Conservation (phyloP, 2,797 vertebrate genomes). For the Amblyraja radiata region DNA sequence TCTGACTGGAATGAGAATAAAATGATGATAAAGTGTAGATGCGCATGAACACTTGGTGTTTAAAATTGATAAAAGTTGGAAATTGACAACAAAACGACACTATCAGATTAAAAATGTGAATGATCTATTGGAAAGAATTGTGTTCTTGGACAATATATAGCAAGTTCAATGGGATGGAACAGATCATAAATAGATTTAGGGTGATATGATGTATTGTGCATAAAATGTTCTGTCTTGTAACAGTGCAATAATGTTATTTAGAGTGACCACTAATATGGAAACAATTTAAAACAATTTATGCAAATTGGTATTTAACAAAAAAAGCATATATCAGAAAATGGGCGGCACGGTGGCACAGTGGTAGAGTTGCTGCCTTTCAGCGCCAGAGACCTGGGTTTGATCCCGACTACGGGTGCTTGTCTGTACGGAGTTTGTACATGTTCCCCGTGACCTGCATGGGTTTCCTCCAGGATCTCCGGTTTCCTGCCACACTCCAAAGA, state of each 20-base stretch:
- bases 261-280: neutral
- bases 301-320: neutral
- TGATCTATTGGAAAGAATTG: conserved; percentile 17
- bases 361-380: too few species aligned
- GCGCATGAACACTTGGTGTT: neutral
- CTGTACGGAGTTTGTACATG: too few species aligned
- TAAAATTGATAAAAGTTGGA: conserved; percentile 28
- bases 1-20: conserved; percentile 33
- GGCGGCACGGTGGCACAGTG: too few species aligned
- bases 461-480: too few species aligned
- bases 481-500: too few species aligned
- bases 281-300: neutral
- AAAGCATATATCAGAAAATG: neutral
- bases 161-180: neutral
- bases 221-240: neutral
- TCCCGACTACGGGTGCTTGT: too few species aligned
- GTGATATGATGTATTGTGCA: neutral
- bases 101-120: conserved; percentile 25
- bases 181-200: neutral
- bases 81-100: conserved; percentile 15
- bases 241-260: neutral
- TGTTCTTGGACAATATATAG: neutral
- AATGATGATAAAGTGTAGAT: conserved; percentile 28
- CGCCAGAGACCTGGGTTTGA: too few species aligned
- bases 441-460: too few species aligned